Percentiles rank a stretch among this genome's conserved stretches.
Evolutionary conservation across 2,888 invertebrate genomes (phyloP).

Genomic region (Copidosoma aretas): DNA sequence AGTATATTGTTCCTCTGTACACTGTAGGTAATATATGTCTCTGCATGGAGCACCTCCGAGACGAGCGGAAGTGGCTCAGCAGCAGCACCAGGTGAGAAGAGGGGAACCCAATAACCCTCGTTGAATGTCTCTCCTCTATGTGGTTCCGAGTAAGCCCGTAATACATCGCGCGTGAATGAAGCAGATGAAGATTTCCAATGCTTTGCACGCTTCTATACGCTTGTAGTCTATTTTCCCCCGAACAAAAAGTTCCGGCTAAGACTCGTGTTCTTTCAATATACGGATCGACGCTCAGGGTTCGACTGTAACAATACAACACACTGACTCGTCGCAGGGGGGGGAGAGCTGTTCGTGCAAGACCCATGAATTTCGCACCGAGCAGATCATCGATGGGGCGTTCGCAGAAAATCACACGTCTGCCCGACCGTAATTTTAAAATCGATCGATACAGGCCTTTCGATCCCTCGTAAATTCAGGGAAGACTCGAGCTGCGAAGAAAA

Average conservation of each 20-base stretch:
- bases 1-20: background rate
- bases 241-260: too few relatives aligned
- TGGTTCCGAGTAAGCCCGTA: background rate
- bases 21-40: background rate
- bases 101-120: background rate
- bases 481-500: background rate
- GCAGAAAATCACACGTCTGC: too few relatives aligned
- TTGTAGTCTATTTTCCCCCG: background rate
- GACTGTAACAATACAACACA: too few relatives aligned
- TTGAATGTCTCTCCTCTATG: conserved; percentile 5
- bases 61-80: conserved; percentile 23
- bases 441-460: background rate
- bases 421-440: too few relatives aligned
- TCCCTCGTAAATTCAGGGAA: background rate
- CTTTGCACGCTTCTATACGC: background rate
- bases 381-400: too few relatives aligned
- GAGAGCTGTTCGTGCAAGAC: too few relatives aligned
- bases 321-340: too few relatives aligned
- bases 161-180: background rate
- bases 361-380: too few relatives aligned
- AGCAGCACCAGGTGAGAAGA: background rate
- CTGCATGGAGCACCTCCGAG: background rate
- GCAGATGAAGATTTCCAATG: background rate
- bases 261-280: too few relatives aligned
- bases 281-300: too few relatives aligned